Evolutionary conservation across 2,113 vertebrate genomes (phyloP), one percentile per base, ranked within the genome.

Genomic region (Pomatostomus ruficeps): DNA sequence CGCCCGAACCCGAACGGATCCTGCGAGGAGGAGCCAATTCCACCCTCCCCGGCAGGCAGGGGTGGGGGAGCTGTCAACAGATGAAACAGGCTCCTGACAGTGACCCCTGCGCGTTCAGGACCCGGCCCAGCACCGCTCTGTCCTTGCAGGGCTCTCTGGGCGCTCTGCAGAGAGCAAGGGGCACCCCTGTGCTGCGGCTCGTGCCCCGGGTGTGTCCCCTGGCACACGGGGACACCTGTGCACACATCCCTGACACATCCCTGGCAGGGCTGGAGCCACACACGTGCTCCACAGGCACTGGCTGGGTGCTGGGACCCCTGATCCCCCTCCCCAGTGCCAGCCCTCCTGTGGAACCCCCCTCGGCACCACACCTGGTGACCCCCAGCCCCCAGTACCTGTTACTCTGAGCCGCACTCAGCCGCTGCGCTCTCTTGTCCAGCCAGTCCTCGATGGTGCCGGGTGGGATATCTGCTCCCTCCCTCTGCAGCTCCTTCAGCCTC

Each of bases 371-470:
- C 17, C 5, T 3, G 3, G 35, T 5, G 1, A 6, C n/a, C 45
- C 48, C 55, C 51, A 5, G 31, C 20, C 71, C 26, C 36, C 28
- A 2, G 23, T 97, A 99, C 99, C 98, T 99, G 98, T 97, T 97
- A 51, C 96, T 98, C 51, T 96, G 88, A 46, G 96, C 88, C 1
- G 90, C 38, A 8, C 96, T 97, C 93, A 96, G 97, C 38, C 96
- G 98, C 97, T 99, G 99, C 33, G 98, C 98, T 88, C 98, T 98
- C 97, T 98, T 98, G 61, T 98, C 97, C 88, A 99, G 98, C 99
- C 99, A 99, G 35, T 98, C 98, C 65, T 99, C 98, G 13, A 99
- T 71, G 52, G 86, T 97, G 78, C 98, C 98, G 12, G 95, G 96
- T 0, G 97, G 95, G 61, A 91, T 74, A 23, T 91, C 71, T 9